These are phyloP conservation scores for Ovis canadensis DNA, from an alignment of 2,113 vertebrate genomes.

Conservation along the genomic window DNA sequence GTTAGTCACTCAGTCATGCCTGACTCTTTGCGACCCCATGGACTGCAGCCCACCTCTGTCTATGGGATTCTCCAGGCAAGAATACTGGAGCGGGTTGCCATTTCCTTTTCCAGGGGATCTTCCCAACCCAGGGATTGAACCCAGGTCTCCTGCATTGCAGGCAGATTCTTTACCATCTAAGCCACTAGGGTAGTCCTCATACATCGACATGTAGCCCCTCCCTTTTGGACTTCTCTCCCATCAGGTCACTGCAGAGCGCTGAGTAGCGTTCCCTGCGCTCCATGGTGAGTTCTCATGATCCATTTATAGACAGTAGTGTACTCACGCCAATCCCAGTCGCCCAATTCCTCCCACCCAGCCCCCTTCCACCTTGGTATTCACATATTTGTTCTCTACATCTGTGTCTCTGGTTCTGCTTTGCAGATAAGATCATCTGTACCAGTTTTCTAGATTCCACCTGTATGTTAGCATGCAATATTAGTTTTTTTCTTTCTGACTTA, in stretches of 20 bases:
- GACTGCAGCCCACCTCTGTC: background rate
- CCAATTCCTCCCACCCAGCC: background rate
- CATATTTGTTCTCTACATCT: background rate
- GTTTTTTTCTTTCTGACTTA: background rate
- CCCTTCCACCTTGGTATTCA: background rate
- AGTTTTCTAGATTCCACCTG: background rate
- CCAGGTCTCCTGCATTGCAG: rapidly evolving
- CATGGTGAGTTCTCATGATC: background rate
- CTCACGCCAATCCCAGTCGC: rapidly evolving
- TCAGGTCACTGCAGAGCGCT: background rate
- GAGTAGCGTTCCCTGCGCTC: background rate
- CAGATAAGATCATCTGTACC: background rate
- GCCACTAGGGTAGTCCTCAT: background rate
- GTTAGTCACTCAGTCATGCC: background rate
- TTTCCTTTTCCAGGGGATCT: background rate
- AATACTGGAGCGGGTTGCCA: background rate
- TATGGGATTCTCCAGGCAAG: background rate
- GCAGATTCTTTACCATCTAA: background rate
- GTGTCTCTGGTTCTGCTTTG: background rate
- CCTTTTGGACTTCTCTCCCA: background rate
- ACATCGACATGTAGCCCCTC: no score
- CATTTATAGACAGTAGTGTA: background rate
- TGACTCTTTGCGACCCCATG: rapidly evolving
- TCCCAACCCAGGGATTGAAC: background rate
- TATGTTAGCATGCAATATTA: background rate